These are phyloP conservation scores for Callocephalon fimbriatum DNA, from an alignment of 2,113 vertebrate species.

Conservation along the genomic window DNA sequence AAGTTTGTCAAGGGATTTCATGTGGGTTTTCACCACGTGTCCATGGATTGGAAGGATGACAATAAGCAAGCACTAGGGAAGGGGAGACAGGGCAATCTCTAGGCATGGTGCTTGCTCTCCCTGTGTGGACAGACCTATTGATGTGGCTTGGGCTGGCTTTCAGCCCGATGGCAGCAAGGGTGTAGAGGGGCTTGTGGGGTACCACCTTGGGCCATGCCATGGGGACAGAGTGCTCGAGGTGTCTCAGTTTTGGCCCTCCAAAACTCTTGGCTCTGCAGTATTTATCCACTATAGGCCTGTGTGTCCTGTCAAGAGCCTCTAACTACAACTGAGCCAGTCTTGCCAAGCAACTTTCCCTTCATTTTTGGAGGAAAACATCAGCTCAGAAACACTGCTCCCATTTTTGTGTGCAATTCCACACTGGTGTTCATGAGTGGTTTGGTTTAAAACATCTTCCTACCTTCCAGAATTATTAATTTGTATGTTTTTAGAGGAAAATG, in stretches of 20 bases:
- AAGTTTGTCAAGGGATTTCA: neutral
- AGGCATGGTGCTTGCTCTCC: accelerated
- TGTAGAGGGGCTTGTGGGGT: neutral
- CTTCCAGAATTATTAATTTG: neutral
- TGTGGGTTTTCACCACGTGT: accelerated
- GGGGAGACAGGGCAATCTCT: too few relatives aligned
- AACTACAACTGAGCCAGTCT: neutral
- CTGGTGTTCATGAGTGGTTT: accelerated
- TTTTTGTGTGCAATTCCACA: neutral
- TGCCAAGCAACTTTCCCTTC: neutral
- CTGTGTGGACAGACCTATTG: neutral
- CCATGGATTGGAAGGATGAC: neutral
- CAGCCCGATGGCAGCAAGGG: neutral
- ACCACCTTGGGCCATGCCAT: accelerated
- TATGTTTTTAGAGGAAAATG: neutral
- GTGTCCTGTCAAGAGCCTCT: neutral
- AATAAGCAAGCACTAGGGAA: neutral
- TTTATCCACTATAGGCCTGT: neutral
- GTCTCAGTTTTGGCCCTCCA: neutral
- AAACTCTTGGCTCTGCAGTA: neutral
- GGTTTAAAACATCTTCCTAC: neutral
- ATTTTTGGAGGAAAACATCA: neutral
- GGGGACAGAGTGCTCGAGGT: accelerated
- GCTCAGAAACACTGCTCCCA: neutral
- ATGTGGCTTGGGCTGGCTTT: neutral